A percentile compares a stretch with the other conserved stretches of the same genome.
These are phyloP conservation scores for Ictalurus punctatus DNA, from an alignment of 2,113 vertebrate genomes.

Conservation along the genomic window DNA sequence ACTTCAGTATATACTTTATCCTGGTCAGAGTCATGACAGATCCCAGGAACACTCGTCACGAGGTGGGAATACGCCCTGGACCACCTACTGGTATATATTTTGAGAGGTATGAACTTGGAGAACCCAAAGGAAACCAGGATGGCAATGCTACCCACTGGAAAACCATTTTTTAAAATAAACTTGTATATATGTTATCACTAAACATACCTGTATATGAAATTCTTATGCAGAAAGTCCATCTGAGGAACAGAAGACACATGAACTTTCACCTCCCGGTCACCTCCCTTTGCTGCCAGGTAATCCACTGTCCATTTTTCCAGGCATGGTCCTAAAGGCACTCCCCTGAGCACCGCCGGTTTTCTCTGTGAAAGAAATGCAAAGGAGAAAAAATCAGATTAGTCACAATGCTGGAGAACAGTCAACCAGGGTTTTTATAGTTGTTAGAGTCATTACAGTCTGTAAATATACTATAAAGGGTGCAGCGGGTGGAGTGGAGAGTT, in stretches of 20 bases:
- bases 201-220: slow-evolving; percentile 90
- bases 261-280: slow-evolving; percentile 82
- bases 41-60: not conserved
- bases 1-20: not conserved
- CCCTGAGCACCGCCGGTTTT: slow-evolving; percentile 83
- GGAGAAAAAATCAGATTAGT: not conserved
- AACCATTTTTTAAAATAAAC: not conserved
- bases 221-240: slow-evolving; percentile 96
- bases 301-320: slow-evolving; percentile 83
- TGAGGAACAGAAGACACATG: slow-evolving; percentile 83
- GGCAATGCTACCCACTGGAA: not conserved
- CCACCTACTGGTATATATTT: not conserved
- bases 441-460: not conserved
- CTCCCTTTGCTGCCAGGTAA: slow-evolving; percentile 78
- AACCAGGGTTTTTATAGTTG: not conserved
- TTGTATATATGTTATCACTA: not conserved
- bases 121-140: not conserved
- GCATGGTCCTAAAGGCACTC: slow-evolving; percentile 82
- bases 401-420: not conserved
- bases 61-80: not conserved
- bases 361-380: slow-evolving; percentile 71
- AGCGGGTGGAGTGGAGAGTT: not conserved
- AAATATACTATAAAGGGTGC: not conserved
- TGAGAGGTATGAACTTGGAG: not conserved
- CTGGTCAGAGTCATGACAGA: not conserved